phyloP scores from a whole-genome alignment of 2,797 vertebrate species.

The Otolemur crassicaudatus region DNA sequence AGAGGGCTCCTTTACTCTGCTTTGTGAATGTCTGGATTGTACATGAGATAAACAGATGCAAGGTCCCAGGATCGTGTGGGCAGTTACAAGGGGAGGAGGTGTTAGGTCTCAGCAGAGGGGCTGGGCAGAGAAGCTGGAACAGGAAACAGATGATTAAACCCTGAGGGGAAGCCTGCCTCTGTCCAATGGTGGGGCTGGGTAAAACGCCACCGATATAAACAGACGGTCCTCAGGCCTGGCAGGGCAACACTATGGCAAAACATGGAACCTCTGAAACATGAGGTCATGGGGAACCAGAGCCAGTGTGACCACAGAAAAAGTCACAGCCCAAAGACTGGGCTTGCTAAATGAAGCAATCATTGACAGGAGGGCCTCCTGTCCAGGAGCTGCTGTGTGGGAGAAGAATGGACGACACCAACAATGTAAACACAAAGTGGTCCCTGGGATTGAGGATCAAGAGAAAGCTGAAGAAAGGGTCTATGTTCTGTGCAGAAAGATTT shows the following conservation, averaged over 20 bases:
- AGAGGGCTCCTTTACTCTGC: background rate
- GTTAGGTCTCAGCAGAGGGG: background rate
- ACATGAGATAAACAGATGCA: background rate
- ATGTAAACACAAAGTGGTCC: background rate
- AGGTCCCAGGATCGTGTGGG: rapidly evolving
- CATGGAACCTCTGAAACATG: conserved; percentile 8
- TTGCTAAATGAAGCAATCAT: background rate
- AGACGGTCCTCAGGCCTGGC: background rate
- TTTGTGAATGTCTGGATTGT: too few relatives aligned
- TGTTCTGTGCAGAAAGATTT: background rate
- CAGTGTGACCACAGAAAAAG: conserved; percentile 30
- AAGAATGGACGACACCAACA: background rate
- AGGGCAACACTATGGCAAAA: background rate
- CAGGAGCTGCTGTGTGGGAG: background rate
- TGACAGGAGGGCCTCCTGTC: background rate
- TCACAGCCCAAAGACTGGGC: background rate
- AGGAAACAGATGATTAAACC: background rate
- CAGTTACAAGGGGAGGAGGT: background rate
- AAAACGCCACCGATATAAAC: background rate
- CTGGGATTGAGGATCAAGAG: background rate
- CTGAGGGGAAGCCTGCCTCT: background rate
- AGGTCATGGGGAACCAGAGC: conserved; percentile 22
- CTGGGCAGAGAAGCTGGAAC: background rate
- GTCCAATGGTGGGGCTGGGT: background rate
- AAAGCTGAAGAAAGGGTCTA: background rate